Base-by-base conservation (phyloP, 2,888 invertebrate species). In the Pristionchus arcanus region DNA sequence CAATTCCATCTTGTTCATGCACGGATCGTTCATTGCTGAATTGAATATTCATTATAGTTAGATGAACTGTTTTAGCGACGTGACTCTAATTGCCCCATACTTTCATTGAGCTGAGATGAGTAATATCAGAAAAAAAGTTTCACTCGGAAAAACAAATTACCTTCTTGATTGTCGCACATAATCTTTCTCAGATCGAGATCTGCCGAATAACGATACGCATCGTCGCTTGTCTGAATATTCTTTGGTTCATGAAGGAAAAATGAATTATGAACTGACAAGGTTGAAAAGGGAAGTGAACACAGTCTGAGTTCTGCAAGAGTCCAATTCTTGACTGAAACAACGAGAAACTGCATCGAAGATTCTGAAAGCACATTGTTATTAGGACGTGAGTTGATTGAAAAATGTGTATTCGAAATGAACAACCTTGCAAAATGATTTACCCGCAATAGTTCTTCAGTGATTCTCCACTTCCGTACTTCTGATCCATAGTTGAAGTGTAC, bases 111-210 rank as follows among this genome's bases (percentile, higher is more conserved):
- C n/a, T n/a, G n/a, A n/a, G n/a, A n/a, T n/a, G n/a, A n/a, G n/a
- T n/a, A n/a, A n/a, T n/a, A n/a, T 21, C 2, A 3, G 15, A 55
- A 15, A 21, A 55, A 55, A 55, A 28, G 25, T 25, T 11, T 9
- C 4, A 21, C 16, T 59, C 21, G 19, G 21, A 59, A 59, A 3
- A 4, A 59, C 11, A 9, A 3, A 49, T 2, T 71, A 84, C 84
- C 84, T 55, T 84, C 19, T n/a, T 84, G 84, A 55, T 84, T 53
- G 16, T 84, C 59, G 34, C 84, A 84, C 53, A 84, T 53, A 16
- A 84, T 84, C 84, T 53, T 55, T n/a, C 84, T 53, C 19, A 84
- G 59, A 28, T 84, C 84, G 31, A 84, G 55, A 55, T 84, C 84
- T 15, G 84, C 42, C 34, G 59, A 11, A 34, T 31, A 84, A 4